Percentiles rank a stretch among this genome's conserved stretches.
These are phyloP conservation scores for Syrista parreyssii DNA, from an alignment of 2,888 invertebrate species.

Conservation along the genomic window DNA sequence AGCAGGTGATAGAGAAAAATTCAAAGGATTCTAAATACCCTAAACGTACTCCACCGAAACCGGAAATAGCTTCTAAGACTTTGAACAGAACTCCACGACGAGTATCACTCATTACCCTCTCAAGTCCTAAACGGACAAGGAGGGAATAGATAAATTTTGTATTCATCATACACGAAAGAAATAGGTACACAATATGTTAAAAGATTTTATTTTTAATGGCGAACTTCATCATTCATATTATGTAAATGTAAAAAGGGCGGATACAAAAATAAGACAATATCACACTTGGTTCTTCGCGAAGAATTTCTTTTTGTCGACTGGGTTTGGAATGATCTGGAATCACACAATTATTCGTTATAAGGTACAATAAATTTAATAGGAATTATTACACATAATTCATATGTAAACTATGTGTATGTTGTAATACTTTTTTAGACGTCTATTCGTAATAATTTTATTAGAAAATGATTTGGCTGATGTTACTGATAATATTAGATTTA, in stretches of 20 bases:
- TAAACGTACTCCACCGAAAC: constrained; percentile 45
- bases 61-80: constrained; percentile 34
- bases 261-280: constrained; percentile 22
- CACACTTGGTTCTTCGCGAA: constrained; percentile 73
- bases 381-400: neutral
- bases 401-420: neutral
- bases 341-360: constrained; percentile 31
- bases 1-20: neutral
- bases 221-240: neutral
- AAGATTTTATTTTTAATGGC: neutral
- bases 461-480: neutral
- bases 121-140: constrained; percentile 80
- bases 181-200: neutral
- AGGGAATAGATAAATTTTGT: constrained; percentile 52
- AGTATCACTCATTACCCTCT: constrained; percentile 80
- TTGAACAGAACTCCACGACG: constrained; percentile 73
- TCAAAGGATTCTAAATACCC: constrained; percentile 8
- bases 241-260: neutral
- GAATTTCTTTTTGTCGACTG: constrained; percentile 83
- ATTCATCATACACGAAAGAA: neutral
- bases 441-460: constrained; percentile 8
- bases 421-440: neutral
- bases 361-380: neutral
- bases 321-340: constrained; percentile 85
- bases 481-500: neutral